These are phyloP conservation scores for Bacillus rossius DNA, from an alignment of 1,140 invertebrate species.

Conservation along the genomic window DNA sequence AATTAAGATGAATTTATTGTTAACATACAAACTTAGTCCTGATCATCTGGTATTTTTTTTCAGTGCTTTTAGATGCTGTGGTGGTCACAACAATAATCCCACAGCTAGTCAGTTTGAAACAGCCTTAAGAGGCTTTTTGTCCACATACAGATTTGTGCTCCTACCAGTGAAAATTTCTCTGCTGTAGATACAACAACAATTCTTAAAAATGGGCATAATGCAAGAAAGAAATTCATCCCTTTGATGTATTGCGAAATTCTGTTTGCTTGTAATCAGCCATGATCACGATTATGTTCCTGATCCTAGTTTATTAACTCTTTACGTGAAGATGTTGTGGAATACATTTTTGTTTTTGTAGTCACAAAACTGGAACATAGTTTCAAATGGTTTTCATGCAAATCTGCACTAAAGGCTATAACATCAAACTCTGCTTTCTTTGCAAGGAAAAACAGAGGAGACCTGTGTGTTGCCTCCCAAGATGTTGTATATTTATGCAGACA, in stretches of 20 bases:
- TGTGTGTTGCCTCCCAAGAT: background rate
- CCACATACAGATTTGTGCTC: background rate
- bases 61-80: constrained; percentile 27
- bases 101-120: constrained; percentile 29
- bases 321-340: background rate
- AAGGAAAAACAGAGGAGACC: constrained; percentile 4
- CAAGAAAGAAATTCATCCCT: too few species aligned
- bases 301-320: background rate
- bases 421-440: background rate
- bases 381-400: background rate
- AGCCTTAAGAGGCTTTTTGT: constrained; percentile 29
- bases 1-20: constrained; percentile 8
- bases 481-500: constrained; percentile 5
- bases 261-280: background rate
- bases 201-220: background rate
- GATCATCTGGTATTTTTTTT: constrained; percentile 42
- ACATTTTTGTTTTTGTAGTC: constrained; percentile 5
- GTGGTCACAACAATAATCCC: constrained; percentile 39
- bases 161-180: background rate
- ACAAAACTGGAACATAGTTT: background rate
- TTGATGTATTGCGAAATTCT: background rate
- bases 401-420: background rate
- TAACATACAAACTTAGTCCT: constrained; percentile 35
- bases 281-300: background rate
- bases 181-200: background rate